phyloP scores from a whole-genome alignment of 2,113 vertebrate species.

The Notarius lentiginosus region DNA sequence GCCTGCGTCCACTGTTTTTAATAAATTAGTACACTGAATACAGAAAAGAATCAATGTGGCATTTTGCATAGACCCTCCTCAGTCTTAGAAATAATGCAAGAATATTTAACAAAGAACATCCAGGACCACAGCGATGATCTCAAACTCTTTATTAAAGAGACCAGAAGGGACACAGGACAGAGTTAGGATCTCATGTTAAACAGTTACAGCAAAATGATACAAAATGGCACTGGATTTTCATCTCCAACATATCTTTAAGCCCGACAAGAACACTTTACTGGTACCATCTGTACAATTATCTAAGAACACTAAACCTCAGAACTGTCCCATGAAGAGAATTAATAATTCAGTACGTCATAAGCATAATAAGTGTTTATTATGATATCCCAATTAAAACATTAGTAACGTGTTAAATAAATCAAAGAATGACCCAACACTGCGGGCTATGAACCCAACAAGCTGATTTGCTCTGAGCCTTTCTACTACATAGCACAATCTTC shows the following conservation, averaged over 20 bases:
- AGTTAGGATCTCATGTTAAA: conserved; percentile 30
- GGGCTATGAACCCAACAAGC: not conserved
- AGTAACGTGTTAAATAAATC: not conserved
- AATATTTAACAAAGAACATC: not conserved
- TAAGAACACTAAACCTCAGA: not conserved
- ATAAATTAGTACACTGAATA: not conserved
- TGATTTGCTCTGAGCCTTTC: not conserved
- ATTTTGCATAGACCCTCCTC: too few relatives aligned
- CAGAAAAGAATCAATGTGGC: not conserved
- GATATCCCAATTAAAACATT: not conserved
- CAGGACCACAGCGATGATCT: conserved; percentile 14
- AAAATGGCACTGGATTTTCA: conserved; percentile 37
- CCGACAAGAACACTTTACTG: conserved; percentile 18
- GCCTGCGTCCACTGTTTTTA: too few relatives aligned
- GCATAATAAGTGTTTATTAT: not conserved
- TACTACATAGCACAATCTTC: not conserved
- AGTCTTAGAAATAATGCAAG: not conserved
- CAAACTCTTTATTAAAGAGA: conserved; percentile 52
- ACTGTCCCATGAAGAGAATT: not conserved
- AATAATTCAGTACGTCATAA: not conserved
- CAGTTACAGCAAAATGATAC: conserved; percentile 48
- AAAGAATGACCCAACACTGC: not conserved
- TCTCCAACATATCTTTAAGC: not conserved
- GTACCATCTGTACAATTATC: conserved; percentile 27
- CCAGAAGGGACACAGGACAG: conserved; percentile 38